Base-by-base conservation (phyloP, 1,140 invertebrate species). In the Heliconius hewitsoni region DNA sequence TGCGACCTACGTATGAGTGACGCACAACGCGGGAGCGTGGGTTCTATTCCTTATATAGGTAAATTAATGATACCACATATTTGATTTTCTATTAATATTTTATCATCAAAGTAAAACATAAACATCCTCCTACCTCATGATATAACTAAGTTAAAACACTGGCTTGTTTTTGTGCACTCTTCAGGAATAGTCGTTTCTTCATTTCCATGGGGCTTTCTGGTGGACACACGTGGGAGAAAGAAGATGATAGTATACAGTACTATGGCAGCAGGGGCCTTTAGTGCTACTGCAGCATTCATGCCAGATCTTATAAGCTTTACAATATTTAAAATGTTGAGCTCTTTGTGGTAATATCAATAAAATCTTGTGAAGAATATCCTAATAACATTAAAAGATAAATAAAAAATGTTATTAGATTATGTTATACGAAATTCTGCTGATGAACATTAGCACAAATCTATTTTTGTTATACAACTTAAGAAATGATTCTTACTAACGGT, bases 41-140 rank as follows among this genome's bases (percentile, higher is more conserved):
- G 87, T 23, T 94, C 91, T 2, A 80, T 94, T 57, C 92, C 93
- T 5, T 94, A 93, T 71, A 88, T 93, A 80, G 91, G 93, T 93
- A 84, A 50, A 13, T 42, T 2, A 42, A 42, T 42, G 11, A 13
- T 42, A 42, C 11, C 8, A 42, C 42, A 42, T 13, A 42, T 42
- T 42, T 42, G 2, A 42, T 42, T 3, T 4, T 11, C 11, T 13
- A 42, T 42, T 42, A 42, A 42, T 42, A 42, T 42, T 42, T 42
- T 42, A 42, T 42, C 11, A 42, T 42, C 39, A 42, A 42, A 9
- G 39, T 42, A 42, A 42, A 42, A 42, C 2, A 42, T 42, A 42
- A 8, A 42, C 42, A 13, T 42, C 23, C 23, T 23, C 23, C 42
- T 42, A 42, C 42, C 42, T 42, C 42, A 42, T 42, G 1, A 1